phyloP scores from a whole-genome alignment of 2,113 vertebrate species.

The Lamprotornis superbus region DNA sequence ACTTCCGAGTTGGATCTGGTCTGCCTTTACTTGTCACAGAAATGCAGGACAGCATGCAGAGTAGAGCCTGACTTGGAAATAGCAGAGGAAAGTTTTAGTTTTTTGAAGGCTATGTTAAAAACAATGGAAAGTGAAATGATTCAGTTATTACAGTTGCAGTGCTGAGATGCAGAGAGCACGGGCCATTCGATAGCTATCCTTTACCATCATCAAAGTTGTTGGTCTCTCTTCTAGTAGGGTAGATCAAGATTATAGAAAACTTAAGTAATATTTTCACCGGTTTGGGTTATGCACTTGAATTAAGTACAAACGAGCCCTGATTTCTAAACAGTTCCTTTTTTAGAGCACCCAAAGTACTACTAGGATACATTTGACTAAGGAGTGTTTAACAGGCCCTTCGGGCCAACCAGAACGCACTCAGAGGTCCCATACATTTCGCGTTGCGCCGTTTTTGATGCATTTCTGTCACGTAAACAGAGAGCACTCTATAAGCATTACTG shows the following conservation, averaged over 20 bases:
- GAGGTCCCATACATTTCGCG: accelerated
- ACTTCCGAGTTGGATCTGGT: neutral
- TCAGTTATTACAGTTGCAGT: neutral
- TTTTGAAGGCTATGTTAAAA: neutral
- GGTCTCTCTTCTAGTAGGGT: neutral
- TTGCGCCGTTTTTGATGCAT: accelerated
- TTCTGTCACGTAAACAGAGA: neutral
- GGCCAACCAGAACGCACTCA: accelerated
- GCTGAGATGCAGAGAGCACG: neutral
- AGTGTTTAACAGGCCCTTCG: neutral
- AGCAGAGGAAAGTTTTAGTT: neutral
- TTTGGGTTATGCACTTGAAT: neutral
- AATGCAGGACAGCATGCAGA: neutral
- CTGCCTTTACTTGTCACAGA: neutral
- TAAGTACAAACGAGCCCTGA: neutral
- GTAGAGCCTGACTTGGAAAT: neutral
- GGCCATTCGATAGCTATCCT: too few relatives aligned
- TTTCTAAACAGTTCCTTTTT: neutral
- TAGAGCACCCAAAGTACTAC: neutral
- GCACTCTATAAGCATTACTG: accelerated
- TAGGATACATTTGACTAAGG: accelerated
- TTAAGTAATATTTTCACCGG: neutral
- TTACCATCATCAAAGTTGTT: accelerated
- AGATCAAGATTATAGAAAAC: neutral
- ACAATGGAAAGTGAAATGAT: neutral